Conservation (phyloP, 2,113 vertebrate species). For the Cygnus atratus region DNA sequence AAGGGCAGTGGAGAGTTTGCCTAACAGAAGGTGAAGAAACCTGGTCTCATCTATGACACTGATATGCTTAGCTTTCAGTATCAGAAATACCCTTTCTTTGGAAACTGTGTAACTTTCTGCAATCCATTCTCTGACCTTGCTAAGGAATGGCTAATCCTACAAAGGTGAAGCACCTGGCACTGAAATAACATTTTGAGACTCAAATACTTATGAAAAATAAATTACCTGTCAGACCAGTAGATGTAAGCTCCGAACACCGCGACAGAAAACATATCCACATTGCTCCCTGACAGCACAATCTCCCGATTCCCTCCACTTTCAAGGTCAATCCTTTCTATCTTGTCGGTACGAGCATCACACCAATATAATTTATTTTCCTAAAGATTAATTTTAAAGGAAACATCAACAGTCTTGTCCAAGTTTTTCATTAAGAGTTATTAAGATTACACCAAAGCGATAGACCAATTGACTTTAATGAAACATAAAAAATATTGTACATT, state of each 20-base stretch:
- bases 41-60: constrained; percentile 51
- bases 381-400: constrained; percentile 85
- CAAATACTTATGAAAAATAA: constrained; percentile 89
- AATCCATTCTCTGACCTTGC: constrained; percentile 72
- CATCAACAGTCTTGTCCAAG: constrained; percentile 61
- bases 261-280: constrained; percentile 97
- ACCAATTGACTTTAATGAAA: constrained; percentile 1
- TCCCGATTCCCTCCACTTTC: constrained; percentile 94
- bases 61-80: constrained; percentile 65
- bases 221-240: constrained; percentile 99
- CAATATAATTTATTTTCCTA: constrained; percentile 99
- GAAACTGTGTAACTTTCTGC: constrained; percentile 53
- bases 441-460: constrained; percentile 33
- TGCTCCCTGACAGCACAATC: constrained; percentile 95
- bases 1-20: constrained; percentile 56
- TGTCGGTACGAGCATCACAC: constrained; percentile 98
- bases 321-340: constrained; percentile 99
- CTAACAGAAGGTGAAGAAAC: constrained; percentile 42
- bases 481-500: background rate
- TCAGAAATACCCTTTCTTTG: constrained; percentile 47
- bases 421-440: constrained; percentile 67
- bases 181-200: constrained; percentile 76
- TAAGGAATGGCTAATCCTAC: constrained; percentile 77
- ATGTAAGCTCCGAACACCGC: constrained; percentile 98
- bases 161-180: constrained; percentile 78